Evolutionary conservation across 2,113 vertebrate species (phyloP), one percentile per base, ranked within the genome.

Genomic region (Syngnathoides biaculeatus): DNA sequence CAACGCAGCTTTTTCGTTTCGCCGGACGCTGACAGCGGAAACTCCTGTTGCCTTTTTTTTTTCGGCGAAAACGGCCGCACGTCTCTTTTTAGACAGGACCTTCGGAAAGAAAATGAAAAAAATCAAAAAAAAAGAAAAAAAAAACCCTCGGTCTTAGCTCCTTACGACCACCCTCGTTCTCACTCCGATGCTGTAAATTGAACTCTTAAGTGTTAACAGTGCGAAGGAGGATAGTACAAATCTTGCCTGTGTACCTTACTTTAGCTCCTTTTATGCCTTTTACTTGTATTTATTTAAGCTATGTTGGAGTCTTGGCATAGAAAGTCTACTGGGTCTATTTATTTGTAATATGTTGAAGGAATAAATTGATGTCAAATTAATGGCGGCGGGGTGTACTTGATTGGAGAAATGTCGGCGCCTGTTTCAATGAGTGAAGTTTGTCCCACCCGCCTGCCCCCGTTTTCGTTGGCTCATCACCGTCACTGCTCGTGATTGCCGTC

Each of bases 11-110:
- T 74, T 81, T 83, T 80, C 67, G 40, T 80, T 84, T 22, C 71
- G 65, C 72, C 67, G 77, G 64, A n/a, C 35, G 35, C 9, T 65
- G 47, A 65, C 27, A 38, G 47, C 12, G 19, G 20, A 39, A 38
- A 39, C 20, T 68, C 79, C 75, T 48, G 80, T 88, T 90, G 87
- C 87, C 89, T 90, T 88, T 80, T 64, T n/a, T n/a, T 60, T 64
- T 50, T 50, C 53, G 67, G 79, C 73, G 75, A 83, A 74, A 61
- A 81, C 73, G 64, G 78, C 79, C 83, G 77, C 81, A 75, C 72
- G 68, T 47, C 20, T 83, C 69, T 62, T 63, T 63, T 84, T 86
- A 86, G 82, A 88, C 82, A 77, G 87, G 85, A 88, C 85, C 87
- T 88, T 70, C 4, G 6, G 30, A 35, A 35, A 35, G 30, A 78